phyloP scores from a whole-genome alignment of 1,140 invertebrate genomes.

The Lerema accius region DNA sequence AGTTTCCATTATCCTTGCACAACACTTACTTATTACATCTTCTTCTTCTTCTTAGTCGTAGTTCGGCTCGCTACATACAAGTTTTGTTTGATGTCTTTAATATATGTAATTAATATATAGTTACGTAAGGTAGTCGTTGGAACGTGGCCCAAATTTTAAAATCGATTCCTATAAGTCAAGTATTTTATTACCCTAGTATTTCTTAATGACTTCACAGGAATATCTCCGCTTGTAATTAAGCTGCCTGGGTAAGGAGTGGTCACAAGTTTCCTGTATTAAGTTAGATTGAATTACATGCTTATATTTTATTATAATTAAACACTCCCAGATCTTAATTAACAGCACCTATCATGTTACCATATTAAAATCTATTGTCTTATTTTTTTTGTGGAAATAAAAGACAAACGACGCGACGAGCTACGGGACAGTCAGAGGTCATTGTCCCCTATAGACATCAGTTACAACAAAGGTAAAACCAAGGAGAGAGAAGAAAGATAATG shows the following conservation, averaged over 20 bases:
- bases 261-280: constrained; percentile 14
- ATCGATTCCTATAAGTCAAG: constrained; percentile 28
- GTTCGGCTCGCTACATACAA: constrained; percentile 2
- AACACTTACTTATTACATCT: too few relatives aligned
- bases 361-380: too few relatives aligned
- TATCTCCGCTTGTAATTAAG: constrained; percentile 27
- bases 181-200: constrained; percentile 35
- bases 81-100: constrained; percentile 8
- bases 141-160: constrained; percentile 19
- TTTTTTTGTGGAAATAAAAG: too few relatives aligned
- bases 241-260: constrained; percentile 10
- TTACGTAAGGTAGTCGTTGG: constrained; percentile 6
- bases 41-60: too few relatives aligned
- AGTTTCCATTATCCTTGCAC: too few relatives aligned
- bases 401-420: too few relatives aligned
- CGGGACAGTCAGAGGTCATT: too few relatives aligned
- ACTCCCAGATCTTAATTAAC: background rate
- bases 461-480: too few relatives aligned
- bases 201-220: constrained; percentile 32
- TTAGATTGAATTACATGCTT: background rate
- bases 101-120: constrained; percentile 18
- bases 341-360: too few relatives aligned
- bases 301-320: constrained; percentile 2
- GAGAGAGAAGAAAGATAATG: too few relatives aligned
- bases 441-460: too few relatives aligned